Conservation (phyloP, 1,140 invertebrate species). For the Bombus haemorrhoidalis region DNA sequence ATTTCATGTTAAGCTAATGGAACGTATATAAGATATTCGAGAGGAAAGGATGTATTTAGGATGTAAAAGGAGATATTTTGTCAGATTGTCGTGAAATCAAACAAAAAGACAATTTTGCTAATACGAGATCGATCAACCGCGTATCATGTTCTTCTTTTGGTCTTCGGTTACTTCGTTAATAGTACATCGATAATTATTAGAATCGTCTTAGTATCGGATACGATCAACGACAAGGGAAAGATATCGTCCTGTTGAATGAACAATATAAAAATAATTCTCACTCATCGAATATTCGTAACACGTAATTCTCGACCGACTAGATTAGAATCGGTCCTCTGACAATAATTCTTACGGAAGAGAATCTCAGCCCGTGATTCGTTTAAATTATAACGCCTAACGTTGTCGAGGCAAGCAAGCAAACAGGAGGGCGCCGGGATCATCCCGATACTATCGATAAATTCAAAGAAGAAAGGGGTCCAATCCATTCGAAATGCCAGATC, state of each 20-base stretch:
- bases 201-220: no score
- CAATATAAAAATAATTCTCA: not conserved
- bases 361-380: slow-evolving; percentile 48
- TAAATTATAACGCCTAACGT: slow-evolving; percentile 56
- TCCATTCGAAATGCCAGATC: slow-evolving; percentile 64
- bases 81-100: no score
- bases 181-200: no score
- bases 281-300: not conserved
- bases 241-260: not conserved
- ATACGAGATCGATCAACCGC: no score
- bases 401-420: slow-evolving; percentile 43
- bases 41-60: no score
- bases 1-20: no score
- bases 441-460: slow-evolving; percentile 62
- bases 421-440: slow-evolving; percentile 51
- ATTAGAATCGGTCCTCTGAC: not conserved
- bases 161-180: no score
- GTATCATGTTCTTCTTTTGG: no score
- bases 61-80: no score
- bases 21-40: no score
- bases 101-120: no score
- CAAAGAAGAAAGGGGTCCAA: slow-evolving; percentile 41
- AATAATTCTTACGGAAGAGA: slow-evolving; percentile 7
- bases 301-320: not conserved
- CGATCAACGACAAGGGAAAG: no score